Percentiles rank a stretch among this genome's conserved stretches.
phyloP scores from a whole-genome alignment of 2,113 vertebrate genomes.

The Dicentrarchus labrax region DNA sequence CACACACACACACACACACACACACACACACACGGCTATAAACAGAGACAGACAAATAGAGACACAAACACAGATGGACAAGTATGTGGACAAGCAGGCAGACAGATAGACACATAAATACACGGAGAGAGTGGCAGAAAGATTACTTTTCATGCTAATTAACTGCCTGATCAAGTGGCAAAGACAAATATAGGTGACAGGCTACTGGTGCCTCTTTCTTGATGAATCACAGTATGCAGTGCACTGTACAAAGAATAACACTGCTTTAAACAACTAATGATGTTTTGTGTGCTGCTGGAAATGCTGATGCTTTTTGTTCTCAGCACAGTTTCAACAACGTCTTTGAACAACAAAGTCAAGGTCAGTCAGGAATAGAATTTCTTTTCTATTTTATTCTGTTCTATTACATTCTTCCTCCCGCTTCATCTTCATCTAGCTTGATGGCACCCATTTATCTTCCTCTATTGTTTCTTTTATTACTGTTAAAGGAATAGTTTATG shows the following conservation, averaged over 20 bases:
- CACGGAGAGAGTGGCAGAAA: constrained; percentile 37
- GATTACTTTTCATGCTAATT: constrained; percentile 72
- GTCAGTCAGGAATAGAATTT: constrained; percentile 23
- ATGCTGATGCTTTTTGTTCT: constrained; percentile 40
- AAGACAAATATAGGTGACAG: constrained; percentile 60
- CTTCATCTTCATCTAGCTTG: neutral
- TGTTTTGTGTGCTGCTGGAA: constrained; percentile 20
- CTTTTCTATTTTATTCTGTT: neutral
- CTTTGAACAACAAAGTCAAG: constrained; percentile 50
- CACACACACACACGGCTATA: constrained; percentile 1
- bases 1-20: constrained; percentile 1
- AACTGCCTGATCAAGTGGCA: constrained; percentile 65
- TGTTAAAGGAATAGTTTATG: neutral
- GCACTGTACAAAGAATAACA: constrained; percentile 30
- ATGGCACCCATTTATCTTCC: neutral
- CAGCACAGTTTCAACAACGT: neutral
- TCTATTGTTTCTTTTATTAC: neutral
- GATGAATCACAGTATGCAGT: constrained; percentile 34
- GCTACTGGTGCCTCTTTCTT: constrained; percentile 25
- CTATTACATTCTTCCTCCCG: neutral
- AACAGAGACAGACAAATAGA: constrained; percentile 35
- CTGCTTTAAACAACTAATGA: constrained; percentile 44
- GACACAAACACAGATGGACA: constrained; percentile 22
- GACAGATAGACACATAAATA: constrained; percentile 58
- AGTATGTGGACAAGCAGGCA: constrained; percentile 43